Percentiles rank a stretch among this genome's conserved stretches.
Evolutionary conservation across 2,888 invertebrate genomes (phyloP).

Genomic region (Exocentrus adspersus): DNA sequence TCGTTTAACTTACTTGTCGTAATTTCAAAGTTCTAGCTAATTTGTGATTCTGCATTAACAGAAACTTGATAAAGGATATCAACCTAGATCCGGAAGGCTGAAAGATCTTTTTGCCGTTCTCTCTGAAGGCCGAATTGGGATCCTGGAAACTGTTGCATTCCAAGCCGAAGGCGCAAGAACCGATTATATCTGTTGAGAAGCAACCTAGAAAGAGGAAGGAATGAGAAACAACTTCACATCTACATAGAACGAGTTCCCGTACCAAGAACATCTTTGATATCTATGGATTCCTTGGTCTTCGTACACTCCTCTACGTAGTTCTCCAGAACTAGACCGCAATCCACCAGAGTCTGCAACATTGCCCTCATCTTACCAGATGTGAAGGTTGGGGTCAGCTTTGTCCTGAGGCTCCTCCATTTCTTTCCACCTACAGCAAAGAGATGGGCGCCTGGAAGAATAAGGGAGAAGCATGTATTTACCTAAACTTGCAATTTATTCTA

Average conservation of each 20-base stretch:
- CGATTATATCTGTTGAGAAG: slow-evolving; percentile 41
- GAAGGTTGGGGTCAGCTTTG: slow-evolving; percentile 42
- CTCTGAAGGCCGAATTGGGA: slow-evolving; percentile 42
- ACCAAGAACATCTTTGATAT: slow-evolving; percentile 4
- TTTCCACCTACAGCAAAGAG: slow-evolving; percentile 55
- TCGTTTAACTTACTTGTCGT: too few relatives aligned
- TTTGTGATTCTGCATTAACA: not conserved
- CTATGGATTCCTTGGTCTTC: not conserved
- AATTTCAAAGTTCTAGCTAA: not conserved
- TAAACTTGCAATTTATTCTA: not conserved
- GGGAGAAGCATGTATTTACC: not conserved
- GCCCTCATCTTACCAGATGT: slow-evolving; percentile 61
- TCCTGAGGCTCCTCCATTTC: slow-evolving; percentile 69
- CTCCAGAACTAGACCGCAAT: not conserved
- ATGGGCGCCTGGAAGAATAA: not conserved
- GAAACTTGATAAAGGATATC: too few relatives aligned
- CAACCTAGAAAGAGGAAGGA: slow-evolving; percentile 22
- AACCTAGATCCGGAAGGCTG: too few relatives aligned
- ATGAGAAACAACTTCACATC: not conserved
- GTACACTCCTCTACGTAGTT: slow-evolving; percentile 9
- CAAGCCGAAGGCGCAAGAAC: slow-evolving; percentile 68
- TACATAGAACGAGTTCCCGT: not conserved
- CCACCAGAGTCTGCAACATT: slow-evolving; percentile 54
- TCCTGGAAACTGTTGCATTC: slow-evolving; percentile 57
- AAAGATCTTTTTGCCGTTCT: slow-evolving; percentile 27